Evolutionary conservation across 2,888 invertebrate species (phyloP).

Genomic region (Nysson spinosus): DNA sequence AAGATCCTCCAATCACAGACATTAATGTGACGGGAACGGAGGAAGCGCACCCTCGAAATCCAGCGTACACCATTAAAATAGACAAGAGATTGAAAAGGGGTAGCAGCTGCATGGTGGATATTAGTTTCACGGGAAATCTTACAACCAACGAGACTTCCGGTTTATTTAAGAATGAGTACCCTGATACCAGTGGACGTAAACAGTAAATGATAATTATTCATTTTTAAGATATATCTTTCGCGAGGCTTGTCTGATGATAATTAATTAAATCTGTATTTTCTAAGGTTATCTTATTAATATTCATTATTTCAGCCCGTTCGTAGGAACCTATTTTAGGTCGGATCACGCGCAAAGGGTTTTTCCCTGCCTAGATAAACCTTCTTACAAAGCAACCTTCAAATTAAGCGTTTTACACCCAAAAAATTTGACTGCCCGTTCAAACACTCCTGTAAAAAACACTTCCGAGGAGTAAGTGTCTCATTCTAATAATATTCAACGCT

Average conservation of each 20-base stretch:
- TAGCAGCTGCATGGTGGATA: constrained; percentile 81
- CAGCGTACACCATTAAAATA: constrained; percentile 77
- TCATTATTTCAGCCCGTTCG: constrained; percentile 78
- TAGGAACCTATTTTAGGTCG: constrained; percentile 84
- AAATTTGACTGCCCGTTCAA: constrained; percentile 80
- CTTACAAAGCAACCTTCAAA: constrained; percentile 85
- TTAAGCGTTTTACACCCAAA: constrained; percentile 82
- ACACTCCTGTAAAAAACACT: constrained; percentile 81
- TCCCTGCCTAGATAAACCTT: constrained; percentile 90
- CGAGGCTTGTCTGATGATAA: too few species aligned
- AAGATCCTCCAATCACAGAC: constrained; percentile 25
- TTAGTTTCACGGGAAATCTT: constrained; percentile 83
- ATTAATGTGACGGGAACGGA: constrained; percentile 41
- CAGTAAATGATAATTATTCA: constrained; percentile 72
- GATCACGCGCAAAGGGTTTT: constrained; percentile 87
- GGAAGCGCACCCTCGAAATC: constrained; percentile 5
- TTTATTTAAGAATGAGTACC: constrained; percentile 84
- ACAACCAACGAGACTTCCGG: constrained; percentile 83
- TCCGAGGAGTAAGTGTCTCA: constrained; percentile 83
- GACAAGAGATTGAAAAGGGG: constrained; percentile 80
- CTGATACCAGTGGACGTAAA: constrained; percentile 76
- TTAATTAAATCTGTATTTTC: too few species aligned
- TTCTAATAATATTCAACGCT: too few species aligned
- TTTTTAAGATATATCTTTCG: not conserved
- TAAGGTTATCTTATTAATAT: not conserved